These are phyloP conservation scores for Ceraclea dissimilis DNA, from an alignment of 2,888 invertebrate species.

Conservation along the genomic window DNA sequence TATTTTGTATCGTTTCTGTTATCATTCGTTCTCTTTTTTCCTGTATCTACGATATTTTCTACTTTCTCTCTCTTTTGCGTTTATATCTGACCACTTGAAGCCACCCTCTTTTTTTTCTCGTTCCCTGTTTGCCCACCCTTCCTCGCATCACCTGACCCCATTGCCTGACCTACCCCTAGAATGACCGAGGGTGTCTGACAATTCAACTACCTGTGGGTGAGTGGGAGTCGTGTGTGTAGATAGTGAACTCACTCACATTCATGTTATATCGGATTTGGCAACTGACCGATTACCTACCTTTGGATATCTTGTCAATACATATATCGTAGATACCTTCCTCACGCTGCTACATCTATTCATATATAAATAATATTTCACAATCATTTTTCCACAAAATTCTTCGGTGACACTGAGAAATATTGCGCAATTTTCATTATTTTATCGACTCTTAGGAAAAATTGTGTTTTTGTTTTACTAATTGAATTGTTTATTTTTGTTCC, in stretches of 20 bases:
- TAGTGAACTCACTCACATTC: too few relatives aligned
- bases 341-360: too few relatives aligned
- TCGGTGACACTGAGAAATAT: too few relatives aligned
- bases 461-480: too few relatives aligned
- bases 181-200: background rate
- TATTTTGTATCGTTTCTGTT: background rate
- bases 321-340: too few relatives aligned
- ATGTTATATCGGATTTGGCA: background rate
- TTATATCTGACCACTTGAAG: background rate
- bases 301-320: too few relatives aligned
- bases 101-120: background rate
- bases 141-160: background rate
- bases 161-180: conserved; percentile 5
- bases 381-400: too few relatives aligned
- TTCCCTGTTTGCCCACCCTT: background rate
- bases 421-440: too few relatives aligned
- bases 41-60: background rate
- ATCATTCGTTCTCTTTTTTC: background rate
- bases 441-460: too few relatives aligned
- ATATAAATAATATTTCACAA: too few relatives aligned
- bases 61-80: background rate
- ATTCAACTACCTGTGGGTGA: background rate
- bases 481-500: too few relatives aligned
- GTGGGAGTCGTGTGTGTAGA: background rate
- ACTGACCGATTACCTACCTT: background rate